Evolutionary conservation across 30 jellyfish, hydroid and myxozoan species (phyloP), one percentile per base, ranked within the genome.

Genomic region (Catostylus mosaicus): DNA sequence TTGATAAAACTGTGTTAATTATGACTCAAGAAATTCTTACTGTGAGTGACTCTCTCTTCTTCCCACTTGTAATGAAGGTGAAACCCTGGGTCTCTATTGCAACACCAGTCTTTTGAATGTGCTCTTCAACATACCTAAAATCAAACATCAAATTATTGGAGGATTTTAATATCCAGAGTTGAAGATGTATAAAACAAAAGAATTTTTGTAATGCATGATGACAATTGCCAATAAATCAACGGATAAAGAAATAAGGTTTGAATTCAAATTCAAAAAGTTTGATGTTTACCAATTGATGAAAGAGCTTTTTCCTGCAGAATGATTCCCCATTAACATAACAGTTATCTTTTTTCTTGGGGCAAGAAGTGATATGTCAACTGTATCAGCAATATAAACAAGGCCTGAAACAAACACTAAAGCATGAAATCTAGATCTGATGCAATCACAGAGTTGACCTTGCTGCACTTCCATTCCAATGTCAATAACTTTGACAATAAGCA

Each of bases 41-140:
- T 32, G 95, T 78, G 27, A 92, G 92, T 4, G 98, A 92, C 46
- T 92, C 98, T 64, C 97, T 85, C 65, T 92, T 92, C 89, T 92
- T 92, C 24, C 98, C 98, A 85, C 98, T 92, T 18, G 98, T 92
- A 38, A 92, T 93, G 35, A 92, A 77, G 0, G 98, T 92, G 73
- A 92, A 92, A 9, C 98, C 98, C 68, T 92, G 98, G 3, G 98
- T 92, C 54, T 92, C 98, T 40, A 92, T 92, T 1, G 98, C 98
- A 74, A 92, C 98, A 31, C 98, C 98, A 57, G 98, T 92, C 69
- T 87, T 92, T 91, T 92, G 98, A 19, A 92, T 67, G 70, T 92
- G 98, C 57, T 92, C 98, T 67, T 92, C 98, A 11, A 92, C 97
- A 77, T 92, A 92, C 98, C 98, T 92, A 30, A 51, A 51, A 50